phyloP scores from a whole-genome alignment of 2,113 vertebrate species.

The Hepsetus odoe region DNA sequence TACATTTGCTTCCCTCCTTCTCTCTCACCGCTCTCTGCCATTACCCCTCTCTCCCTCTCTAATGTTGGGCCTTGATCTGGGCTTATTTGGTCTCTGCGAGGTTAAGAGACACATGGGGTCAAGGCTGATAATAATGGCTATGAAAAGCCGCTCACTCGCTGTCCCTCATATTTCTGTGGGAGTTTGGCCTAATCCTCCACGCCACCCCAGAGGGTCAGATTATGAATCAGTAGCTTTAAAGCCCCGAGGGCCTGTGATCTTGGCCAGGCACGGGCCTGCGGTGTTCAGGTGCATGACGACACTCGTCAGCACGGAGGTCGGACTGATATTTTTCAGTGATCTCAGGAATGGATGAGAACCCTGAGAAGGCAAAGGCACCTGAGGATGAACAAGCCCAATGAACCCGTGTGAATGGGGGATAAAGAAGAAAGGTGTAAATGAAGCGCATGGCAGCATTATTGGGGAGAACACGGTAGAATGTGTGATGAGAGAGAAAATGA shows the following conservation, averaged over 20 bases:
- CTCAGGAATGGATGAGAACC: too few relatives aligned
- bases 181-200: constrained; percentile 70
- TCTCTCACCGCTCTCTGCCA: constrained; percentile 6
- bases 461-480: too few relatives aligned
- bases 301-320: constrained; percentile 1
- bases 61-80: constrained; percentile 90
- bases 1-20: constrained; percentile 77
- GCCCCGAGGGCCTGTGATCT: constrained; percentile 60
- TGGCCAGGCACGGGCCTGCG: constrained; percentile 11
- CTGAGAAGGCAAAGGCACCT: too few relatives aligned
- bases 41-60: constrained; percentile 52
- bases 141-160: constrained; percentile 70
- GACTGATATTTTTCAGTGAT: not conserved
- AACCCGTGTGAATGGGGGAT: too few relatives aligned
- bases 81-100: constrained; percentile 81
- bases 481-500: too few relatives aligned
- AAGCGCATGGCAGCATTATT: too few relatives aligned
- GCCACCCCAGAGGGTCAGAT: constrained; percentile 74
- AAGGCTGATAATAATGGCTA: constrained; percentile 82
- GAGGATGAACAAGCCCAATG: too few relatives aligned
- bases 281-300: constrained; percentile 49
- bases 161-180: constrained; percentile 71
- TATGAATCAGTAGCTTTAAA: constrained; percentile 64
- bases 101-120: constrained; percentile 81
- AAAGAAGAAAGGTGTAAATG: too few relatives aligned